Conservation (phyloP, 2,797 vertebrate genomes). For the Serranus cabrilla region DNA sequence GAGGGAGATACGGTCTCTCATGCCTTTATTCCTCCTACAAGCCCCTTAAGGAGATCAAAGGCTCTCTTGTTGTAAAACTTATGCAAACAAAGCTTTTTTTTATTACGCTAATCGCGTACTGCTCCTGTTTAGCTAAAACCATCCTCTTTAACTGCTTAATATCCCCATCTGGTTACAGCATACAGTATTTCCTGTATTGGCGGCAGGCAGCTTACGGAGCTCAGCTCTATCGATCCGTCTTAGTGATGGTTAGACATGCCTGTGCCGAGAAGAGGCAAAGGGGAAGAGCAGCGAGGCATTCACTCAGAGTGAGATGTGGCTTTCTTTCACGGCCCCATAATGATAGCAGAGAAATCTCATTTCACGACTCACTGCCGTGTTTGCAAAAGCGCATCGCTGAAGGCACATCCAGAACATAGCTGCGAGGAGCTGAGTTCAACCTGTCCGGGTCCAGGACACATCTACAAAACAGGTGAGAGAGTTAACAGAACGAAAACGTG, state of each 20-base stretch:
- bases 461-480: slow-evolving; percentile 61
- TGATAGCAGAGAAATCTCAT: slow-evolving; percentile 85
- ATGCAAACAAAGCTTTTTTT: slow-evolving; percentile 75
- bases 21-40: slow-evolving; percentile 41
- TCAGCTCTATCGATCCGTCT: slow-evolving; percentile 79
- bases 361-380: slow-evolving; percentile 85
- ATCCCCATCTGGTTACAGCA: slow-evolving; percentile 74
- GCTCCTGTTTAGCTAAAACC: slow-evolving; percentile 69
- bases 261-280: slow-evolving; percentile 52
- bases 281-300: slow-evolving; percentile 66
- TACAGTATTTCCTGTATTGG: slow-evolving; percentile 75
- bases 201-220: slow-evolving; percentile 69
- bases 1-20: slow-evolving; percentile 30
- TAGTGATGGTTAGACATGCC: slow-evolving; percentile 76
- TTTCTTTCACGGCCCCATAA: slow-evolving; percentile 71
- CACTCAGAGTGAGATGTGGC: slow-evolving; percentile 77
- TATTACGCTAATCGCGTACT: slow-evolving; percentile 67
- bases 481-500: slow-evolving; percentile 68
- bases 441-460: slow-evolving; percentile 67
- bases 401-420: slow-evolving; percentile 66
- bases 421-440: slow-evolving; percentile 64
- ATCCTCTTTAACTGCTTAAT: slow-evolving; percentile 71
- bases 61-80: slow-evolving; percentile 56
- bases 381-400: slow-evolving; percentile 76
- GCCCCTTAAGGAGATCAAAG: slow-evolving; percentile 72